Base-by-base conservation (phyloP, 2,888 invertebrate species). In the Allacma fusca region DNA sequence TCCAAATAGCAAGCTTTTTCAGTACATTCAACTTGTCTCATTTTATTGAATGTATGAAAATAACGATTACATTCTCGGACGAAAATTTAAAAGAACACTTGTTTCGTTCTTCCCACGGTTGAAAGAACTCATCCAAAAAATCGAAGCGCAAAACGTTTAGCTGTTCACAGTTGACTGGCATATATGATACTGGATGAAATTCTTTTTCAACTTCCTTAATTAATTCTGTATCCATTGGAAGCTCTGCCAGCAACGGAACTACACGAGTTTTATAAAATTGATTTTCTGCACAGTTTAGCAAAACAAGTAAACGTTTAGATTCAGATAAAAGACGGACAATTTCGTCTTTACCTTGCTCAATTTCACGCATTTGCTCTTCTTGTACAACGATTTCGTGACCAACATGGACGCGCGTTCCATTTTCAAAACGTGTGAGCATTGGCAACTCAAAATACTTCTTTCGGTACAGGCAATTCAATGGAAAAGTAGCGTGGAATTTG, bases 121-220 rank as follows among this genome's bases (percentile, higher is more conserved):
- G 16, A 16, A 5, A 12, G n/a, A 19, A 19, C 21, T 67, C 67
- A 21, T 67, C 29, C 7, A 19, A 13, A 29, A 67, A 29, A 21
- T 34, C n/a, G 1, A 67, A 28, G 28, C 29, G 29, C 7, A 67
- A 12, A n/a, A 2, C 1, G 5, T 16, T 29, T 1, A 67, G 29
- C 9, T 29, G 13, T n/a, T 2, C 29, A n/a, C 26, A 21, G 67
- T 26, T 29, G 2, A 67, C 21, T 4, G 67, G 67, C 1, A 67
- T 2, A 67, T 29, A 67, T 1, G 13, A 5, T 1, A 67, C 67
- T 67, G 67, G 67, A n/a, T 29, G 26, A 21, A 67, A 67, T n/a
- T 67, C 29, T 13, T 13, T 21, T 13, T 28, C 34, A 1, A 34
- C 26, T 34, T 67, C 29, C 7, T 29, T 67, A 21, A 28, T 34